phyloP scores from a whole-genome alignment of 1,140 invertebrate genomes.

The Dinoponera quadriceps region DNA sequence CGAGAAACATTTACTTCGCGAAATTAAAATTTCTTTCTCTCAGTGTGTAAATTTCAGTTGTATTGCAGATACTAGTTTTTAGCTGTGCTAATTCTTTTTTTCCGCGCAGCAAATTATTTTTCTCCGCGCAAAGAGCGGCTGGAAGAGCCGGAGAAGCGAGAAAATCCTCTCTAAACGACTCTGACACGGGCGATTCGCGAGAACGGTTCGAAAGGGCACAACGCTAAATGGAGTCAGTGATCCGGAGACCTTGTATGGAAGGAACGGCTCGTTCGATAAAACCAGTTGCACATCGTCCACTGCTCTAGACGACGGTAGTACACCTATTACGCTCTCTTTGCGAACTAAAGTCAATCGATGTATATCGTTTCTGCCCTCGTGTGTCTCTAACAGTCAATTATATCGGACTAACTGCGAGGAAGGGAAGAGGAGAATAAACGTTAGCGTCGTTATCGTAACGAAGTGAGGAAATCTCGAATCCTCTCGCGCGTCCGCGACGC shows the following conservation, averaged over 20 bases:
- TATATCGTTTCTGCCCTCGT: too few species aligned
- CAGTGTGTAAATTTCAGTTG: too few species aligned
- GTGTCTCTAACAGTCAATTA: not conserved
- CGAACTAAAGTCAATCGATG: constrained; percentile 1
- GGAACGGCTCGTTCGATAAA: constrained; percentile 64
- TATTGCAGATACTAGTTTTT: too few species aligned
- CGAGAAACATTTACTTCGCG: too few species aligned
- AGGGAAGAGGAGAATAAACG: not conserved
- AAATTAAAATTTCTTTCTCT: too few species aligned
- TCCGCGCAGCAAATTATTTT: too few species aligned
- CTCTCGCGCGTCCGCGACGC: too few species aligned
- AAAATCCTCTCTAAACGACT: not conserved
- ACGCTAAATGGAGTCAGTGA: constrained; percentile 61
- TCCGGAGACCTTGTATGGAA: constrained; percentile 60
- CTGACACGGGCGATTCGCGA: constrained; percentile 23
- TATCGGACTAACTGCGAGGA: not conserved
- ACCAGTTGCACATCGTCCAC: constrained; percentile 65
- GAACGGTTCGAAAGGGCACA: not conserved
- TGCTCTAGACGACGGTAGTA: not conserved
- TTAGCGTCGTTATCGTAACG: not conserved
- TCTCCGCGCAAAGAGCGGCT: too few species aligned
- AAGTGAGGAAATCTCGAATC: not conserved
- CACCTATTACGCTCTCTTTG: too few species aligned
- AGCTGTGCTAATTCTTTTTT: too few species aligned
- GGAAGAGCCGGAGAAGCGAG: too few species aligned